A percentile compares a stretch with the other conserved stretches of the same genome.
Conservation (phyloP, 2,797 vertebrate species). For the Smutsia gigantea region DNA sequence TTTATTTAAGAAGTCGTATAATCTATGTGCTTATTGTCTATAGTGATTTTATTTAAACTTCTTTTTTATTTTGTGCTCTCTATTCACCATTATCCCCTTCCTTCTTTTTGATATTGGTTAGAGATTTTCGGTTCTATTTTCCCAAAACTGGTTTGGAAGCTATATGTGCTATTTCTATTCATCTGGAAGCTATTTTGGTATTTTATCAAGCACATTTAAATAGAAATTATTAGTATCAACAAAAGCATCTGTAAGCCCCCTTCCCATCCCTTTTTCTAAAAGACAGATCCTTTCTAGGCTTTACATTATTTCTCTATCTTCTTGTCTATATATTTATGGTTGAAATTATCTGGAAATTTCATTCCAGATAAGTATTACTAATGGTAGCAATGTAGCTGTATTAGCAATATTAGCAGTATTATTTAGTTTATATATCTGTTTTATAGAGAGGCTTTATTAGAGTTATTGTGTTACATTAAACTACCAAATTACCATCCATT, state of each 20-base stretch:
- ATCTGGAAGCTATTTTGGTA: background rate
- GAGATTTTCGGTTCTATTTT: background rate
- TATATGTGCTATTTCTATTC: background rate
- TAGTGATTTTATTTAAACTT: background rate
- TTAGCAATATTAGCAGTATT: constrained; percentile 30
- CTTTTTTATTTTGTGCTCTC: background rate
- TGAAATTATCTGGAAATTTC: constrained; percentile 48
- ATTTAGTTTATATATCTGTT: constrained; percentile 34
- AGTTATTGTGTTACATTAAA: background rate
- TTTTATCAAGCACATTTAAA: constrained; percentile 11
- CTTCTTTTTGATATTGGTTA: background rate
- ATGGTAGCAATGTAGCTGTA: background rate
- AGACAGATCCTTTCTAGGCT: background rate
- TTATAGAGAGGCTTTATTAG: constrained; percentile 44
- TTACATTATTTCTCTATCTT: constrained; percentile 18
- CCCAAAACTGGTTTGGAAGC: background rate
- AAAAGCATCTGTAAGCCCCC: background rate
- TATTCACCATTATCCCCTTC: background rate
- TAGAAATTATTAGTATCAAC: background rate
- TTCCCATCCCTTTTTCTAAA: background rate
- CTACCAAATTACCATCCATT: constrained; percentile 34
- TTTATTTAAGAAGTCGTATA: background rate
- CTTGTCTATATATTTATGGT: background rate
- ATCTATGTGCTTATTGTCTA: background rate
- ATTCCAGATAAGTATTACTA: constrained; percentile 14